phyloP scores from a whole-genome alignment of 2,888 invertebrate species.

The Agonopterix alstromeriana region DNA sequence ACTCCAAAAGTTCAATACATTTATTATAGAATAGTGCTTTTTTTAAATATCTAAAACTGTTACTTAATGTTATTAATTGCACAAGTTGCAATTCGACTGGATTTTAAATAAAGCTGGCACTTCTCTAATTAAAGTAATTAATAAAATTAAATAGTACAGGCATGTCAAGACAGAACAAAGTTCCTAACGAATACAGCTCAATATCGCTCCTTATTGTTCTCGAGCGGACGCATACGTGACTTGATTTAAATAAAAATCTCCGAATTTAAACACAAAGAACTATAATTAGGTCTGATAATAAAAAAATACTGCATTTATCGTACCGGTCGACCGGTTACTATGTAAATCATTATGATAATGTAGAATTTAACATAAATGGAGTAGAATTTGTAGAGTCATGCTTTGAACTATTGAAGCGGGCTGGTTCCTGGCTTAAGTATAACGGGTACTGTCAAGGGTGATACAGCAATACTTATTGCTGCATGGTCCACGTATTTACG shows the following conservation, averaged over 20 bases:
- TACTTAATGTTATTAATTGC: no score
- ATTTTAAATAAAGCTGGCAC: no score
- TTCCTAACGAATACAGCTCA: constrained; percentile 22
- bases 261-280: constrained; percentile 67
- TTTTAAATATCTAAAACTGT: no score
- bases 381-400: constrained; percentile 65
- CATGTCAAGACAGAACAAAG: no score
- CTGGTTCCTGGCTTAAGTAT: constrained; percentile 41
- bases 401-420: constrained; percentile 41
- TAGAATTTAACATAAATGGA: constrained; percentile 64
- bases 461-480: constrained; percentile 34
- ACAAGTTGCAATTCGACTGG: no score
- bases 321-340: constrained; percentile 45
- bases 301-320: constrained; percentile 49
- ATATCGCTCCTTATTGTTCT: constrained; percentile 39
- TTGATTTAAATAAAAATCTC: constrained; percentile 53
- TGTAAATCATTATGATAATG: constrained; percentile 72
- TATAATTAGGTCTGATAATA: constrained; percentile 70
- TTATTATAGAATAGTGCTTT: no score
- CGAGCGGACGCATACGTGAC: constrained; percentile 44
- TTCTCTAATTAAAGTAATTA: no score
- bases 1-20: no score
- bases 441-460: constrained; percentile 46
- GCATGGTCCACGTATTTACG: no score
- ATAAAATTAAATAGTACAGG: no score